phyloP scores from a whole-genome alignment of 1,140 invertebrate species.

The Trichonephila inaurata region DNA sequence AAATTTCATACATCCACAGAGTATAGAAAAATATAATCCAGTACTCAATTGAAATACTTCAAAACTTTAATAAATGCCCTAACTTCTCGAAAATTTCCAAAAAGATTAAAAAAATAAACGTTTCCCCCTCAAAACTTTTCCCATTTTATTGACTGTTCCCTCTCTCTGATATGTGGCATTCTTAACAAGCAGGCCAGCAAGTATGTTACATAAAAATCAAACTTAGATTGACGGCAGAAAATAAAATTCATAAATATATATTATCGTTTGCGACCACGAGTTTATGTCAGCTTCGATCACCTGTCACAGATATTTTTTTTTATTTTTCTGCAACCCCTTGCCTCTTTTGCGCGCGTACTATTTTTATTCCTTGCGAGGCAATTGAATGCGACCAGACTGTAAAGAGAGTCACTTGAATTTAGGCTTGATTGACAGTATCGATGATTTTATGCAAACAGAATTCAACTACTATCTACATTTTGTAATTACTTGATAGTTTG shows the following conservation, averaged over 20 bases:
- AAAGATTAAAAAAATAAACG: not conserved
- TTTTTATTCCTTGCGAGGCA: slow-evolving; percentile 22
- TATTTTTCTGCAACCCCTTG: not conserved
- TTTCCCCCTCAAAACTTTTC: not conserved
- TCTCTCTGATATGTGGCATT: not conserved
- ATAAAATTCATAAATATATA: slow-evolving; percentile 70
- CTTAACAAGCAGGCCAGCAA: slow-evolving; percentile 5
- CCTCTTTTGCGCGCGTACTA: not conserved
- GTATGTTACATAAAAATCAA: slow-evolving; percentile 50
- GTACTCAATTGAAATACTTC: not conserved
- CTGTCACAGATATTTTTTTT: slow-evolving; percentile 14
- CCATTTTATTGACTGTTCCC: not conserved
- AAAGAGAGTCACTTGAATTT: slow-evolving; percentile 33
- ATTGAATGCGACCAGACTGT: not conserved
- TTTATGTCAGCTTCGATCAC: slow-evolving; percentile 51
- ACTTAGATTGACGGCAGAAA: slow-evolving; percentile 48
- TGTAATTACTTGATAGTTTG: slow-evolving; percentile 26
- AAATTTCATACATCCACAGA: no score
- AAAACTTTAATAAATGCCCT: not conserved
- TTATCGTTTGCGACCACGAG: slow-evolving; percentile 51
- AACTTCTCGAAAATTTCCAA: not conserved
- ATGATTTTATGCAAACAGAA: slow-evolving; percentile 28
- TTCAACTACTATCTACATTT: slow-evolving; percentile 2
- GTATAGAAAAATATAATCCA: not conserved
- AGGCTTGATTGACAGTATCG: slow-evolving; percentile 54